Percentiles rank a stretch among this genome's conserved stretches.
Evolutionary conservation across 2,113 vertebrate genomes (phyloP).

Genomic region (Phoxinus phoxinus): DNA sequence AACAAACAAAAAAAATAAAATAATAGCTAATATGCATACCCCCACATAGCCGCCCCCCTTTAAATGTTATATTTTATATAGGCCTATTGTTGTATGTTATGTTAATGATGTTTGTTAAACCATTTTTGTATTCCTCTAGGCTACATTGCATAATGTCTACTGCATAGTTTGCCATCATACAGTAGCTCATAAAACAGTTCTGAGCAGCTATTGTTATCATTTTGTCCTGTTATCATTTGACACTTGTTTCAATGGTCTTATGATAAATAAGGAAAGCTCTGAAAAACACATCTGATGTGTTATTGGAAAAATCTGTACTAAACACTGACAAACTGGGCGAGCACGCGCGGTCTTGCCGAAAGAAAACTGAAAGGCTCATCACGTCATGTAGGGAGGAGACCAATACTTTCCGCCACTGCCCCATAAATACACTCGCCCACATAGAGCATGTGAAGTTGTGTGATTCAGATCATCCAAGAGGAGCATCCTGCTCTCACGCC

Average conservation of each 20-base stretch:
- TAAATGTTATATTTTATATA: too few species aligned
- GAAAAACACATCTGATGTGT: not conserved
- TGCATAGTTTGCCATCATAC: not conserved
- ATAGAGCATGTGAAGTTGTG: not conserved
- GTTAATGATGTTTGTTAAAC: too few species aligned
- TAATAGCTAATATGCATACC: too few species aligned
- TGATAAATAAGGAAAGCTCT: not conserved
- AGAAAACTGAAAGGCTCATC: slow-evolving; percentile 25
- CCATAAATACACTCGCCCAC: slow-evolving; percentile 46
- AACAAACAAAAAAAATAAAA: not conserved
- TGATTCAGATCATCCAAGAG: not conserved
- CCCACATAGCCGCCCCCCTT: too few species aligned
- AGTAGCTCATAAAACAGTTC: not conserved
- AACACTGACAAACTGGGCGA: not conserved
- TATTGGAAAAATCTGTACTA: not conserved
- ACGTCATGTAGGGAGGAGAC: slow-evolving; percentile 54
- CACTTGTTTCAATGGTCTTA: not conserved
- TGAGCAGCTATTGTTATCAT: not conserved
- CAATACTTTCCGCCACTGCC: slow-evolving; percentile 21
- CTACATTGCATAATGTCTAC: too few species aligned
- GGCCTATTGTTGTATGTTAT: too few species aligned
- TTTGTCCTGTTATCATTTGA: not conserved
- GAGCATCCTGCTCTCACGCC: not conserved
- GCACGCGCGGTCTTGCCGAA: not conserved
- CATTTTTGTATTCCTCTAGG: too few species aligned